Percentiles rank a stretch among this genome's conserved stretches.
Evolutionary conservation across 2,797 vertebrate genomes (phyloP).

Genomic region (Acanthis flammea): DNA sequence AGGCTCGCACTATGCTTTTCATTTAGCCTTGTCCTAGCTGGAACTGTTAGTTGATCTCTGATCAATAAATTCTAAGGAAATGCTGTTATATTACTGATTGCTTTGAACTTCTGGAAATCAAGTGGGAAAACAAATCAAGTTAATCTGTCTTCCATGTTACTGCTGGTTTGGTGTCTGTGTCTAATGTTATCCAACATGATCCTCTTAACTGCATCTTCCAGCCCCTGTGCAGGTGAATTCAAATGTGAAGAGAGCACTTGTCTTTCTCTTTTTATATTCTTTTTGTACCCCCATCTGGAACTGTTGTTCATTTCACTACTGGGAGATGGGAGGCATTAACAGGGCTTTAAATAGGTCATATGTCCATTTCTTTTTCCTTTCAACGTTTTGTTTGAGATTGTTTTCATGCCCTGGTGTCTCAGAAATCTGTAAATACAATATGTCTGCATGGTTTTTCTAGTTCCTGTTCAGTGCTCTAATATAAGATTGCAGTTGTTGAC

Average conservation of each 20-base stretch:
- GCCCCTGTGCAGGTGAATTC: neutral
- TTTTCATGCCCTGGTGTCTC: neutral
- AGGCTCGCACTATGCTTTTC: neutral
- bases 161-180: neutral
- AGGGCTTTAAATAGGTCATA: neutral
- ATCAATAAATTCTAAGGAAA: neutral
- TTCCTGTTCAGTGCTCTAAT: neutral
- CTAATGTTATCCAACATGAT: neutral
- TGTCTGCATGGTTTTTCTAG: neutral
- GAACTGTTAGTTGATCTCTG: neutral
- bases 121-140: neutral
- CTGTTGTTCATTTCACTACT: neutral
- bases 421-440: neutral
- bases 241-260: neutral
- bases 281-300: neutral
- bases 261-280: neutral
- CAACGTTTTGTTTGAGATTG: neutral
- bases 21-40: accelerated
- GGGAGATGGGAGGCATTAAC: neutral
- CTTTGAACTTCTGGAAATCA: neutral
- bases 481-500: neutral
- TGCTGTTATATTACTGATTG: neutral
- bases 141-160: neutral
- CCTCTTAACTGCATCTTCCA: neutral
- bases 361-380: neutral